Evolutionary conservation across 1,140 invertebrate species (phyloP).

Genomic region (Mylabris phalerata): DNA sequence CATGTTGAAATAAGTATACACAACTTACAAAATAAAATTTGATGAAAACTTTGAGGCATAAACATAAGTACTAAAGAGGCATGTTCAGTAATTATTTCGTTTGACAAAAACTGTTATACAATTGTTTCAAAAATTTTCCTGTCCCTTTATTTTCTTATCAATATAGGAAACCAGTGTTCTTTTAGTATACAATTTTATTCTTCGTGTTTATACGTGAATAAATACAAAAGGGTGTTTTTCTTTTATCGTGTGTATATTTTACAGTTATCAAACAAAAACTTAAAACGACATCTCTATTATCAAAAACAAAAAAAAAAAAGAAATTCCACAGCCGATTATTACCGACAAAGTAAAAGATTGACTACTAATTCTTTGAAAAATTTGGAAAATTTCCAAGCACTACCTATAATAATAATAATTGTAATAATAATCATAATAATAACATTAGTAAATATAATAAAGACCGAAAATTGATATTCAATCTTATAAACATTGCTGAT

Average conservation of each 20-base stretch:
- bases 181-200: background rate
- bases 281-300: too few relatives aligned
- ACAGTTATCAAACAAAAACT: background rate
- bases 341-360: slow-evolving; percentile 12
- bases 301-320: slow-evolving; percentile 6
- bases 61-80: slow-evolving; percentile 21
- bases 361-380: slow-evolving; percentile 10
- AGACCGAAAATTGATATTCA: slow-evolving; percentile 11
- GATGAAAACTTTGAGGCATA: slow-evolving; percentile 17
- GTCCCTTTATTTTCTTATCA: background rate
- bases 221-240: background rate
- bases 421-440: background rate
- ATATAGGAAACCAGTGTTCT: background rate
- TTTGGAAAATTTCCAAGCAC: slow-evolving; percentile 20
- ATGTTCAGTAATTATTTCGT: slow-evolving; percentile 4
- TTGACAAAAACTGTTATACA: slow-evolving; percentile 6
- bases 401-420: slow-evolving; percentile 6
- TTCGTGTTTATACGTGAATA: background rate
- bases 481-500: background rate
- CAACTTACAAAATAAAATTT: slow-evolving; percentile 18
- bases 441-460: slow-evolving; percentile 13
- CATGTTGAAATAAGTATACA: slow-evolving; percentile 22
- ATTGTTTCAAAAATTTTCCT: slow-evolving; percentile 1
- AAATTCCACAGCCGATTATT: slow-evolving; percentile 15
- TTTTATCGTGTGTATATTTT: slow-evolving; percentile 7